These are phyloP conservation scores for Sitobion miscanthi DNA, from an alignment of 1,140 invertebrate genomes.

Conservation along the genomic window DNA sequence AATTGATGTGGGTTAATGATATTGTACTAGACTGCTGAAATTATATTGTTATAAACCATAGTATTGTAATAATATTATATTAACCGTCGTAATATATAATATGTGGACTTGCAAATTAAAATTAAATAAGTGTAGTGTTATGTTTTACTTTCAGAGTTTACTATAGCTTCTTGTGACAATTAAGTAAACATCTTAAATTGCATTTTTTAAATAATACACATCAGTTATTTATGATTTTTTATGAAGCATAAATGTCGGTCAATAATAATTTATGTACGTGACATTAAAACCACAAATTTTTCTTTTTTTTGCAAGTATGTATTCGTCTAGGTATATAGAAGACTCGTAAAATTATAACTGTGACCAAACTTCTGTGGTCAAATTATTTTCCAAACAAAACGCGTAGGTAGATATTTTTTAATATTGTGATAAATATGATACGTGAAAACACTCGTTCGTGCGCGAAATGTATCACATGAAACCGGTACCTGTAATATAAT, in stretches of 20 bases:
- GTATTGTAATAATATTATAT: background rate
- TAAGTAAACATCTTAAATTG: background rate
- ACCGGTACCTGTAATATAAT: background rate
- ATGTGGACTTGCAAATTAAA: background rate
- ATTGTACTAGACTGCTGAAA: background rate
- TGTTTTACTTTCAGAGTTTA: background rate
- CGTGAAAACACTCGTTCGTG: background rate
- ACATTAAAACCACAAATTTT: background rate
- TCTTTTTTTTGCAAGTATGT: background rate
- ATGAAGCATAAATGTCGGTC: background rate
- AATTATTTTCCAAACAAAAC: slow-evolving; percentile 11
- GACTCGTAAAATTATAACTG: background rate
- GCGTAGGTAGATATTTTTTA: background rate
- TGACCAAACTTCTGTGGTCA: slow-evolving; percentile 11
- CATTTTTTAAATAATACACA: background rate
- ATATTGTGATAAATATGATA: background rate
- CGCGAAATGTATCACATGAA: slow-evolving; percentile 21
- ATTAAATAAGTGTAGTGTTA: background rate
- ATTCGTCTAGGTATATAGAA: background rate
- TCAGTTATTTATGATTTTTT: background rate
- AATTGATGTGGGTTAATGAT: background rate
- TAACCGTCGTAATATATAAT: too few species aligned
- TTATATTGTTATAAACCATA: background rate
- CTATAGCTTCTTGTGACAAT: background rate
- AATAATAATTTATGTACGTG: slow-evolving; percentile 25